Percentiles rank a stretch among this genome's conserved stretches.
Conservation (phyloP, 2,888 invertebrate species). For the Tachina grossa region DNA sequence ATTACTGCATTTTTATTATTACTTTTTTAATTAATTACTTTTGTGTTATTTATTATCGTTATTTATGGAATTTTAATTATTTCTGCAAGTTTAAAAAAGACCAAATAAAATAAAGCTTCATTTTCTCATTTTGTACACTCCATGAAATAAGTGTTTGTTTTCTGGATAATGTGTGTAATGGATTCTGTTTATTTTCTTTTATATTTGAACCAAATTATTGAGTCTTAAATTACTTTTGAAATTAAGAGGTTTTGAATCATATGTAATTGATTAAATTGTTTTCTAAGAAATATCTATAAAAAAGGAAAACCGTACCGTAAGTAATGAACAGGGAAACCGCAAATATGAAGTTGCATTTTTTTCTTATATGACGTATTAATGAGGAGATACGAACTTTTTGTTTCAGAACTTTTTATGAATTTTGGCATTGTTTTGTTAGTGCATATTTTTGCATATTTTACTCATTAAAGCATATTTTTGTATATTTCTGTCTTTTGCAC, state of each 20-base stretch:
- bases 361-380: too few species aligned
- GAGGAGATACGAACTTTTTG: too few species aligned
- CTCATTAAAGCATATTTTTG: too few species aligned
- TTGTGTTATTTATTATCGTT: conserved; percentile 10
- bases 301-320: too few species aligned
- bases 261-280: not conserved
- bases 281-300: not conserved
- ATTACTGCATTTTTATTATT: not conserved
- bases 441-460: too few species aligned
- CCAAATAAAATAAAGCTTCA: not conserved
- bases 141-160: not conserved
- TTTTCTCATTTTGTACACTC: conserved; percentile 3
- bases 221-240: conserved; percentile 12
- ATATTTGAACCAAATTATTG: conserved; percentile 22
- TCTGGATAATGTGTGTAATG: not conserved
- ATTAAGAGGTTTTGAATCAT: not conserved
- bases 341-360: too few species aligned
- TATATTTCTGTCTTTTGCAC: too few species aligned
- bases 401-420: too few species aligned
- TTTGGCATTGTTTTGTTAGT: too few species aligned
- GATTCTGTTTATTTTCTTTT: conserved; percentile 30
- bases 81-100: conserved; percentile 1
- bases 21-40: conserved; percentile 19
- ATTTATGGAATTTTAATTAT: conserved; percentile 29
- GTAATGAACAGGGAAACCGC: too few species aligned